Base-by-base conservation (phyloP, 2,888 invertebrate genomes). In the Atethmia centrago region DNA sequence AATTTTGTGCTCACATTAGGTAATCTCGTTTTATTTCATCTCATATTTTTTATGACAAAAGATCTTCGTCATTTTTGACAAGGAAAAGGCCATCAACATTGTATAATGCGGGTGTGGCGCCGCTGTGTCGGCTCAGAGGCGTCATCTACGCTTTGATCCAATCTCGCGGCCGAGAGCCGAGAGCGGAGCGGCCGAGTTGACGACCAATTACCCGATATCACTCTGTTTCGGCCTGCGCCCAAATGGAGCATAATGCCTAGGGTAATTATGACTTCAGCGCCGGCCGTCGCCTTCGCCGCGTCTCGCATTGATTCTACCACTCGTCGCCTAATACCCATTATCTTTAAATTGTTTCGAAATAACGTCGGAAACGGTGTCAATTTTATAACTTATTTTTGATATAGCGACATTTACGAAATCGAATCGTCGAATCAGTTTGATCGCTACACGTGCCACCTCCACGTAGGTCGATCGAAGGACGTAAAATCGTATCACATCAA, bases 51-150 rank as follows among this genome's bases (percentile, higher is more conserved):
- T 95, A 94, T 90, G 92, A 93, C 93, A 93, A 95, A 92, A 93
- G 95, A 95, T 96, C 96, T 95, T 93, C 96, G 95, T 96, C 96
- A 96, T 94, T 96, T 96, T 95, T 96, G 95, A 95, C 96, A 95
- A 93, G 95, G 96, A 95, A 95, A 96, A 95, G 94, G 95, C 95
- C 95, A 96, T 96, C 96, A 96, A 94, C 94, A 89, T 92, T 94
- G 94, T 96, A 90, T 91, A 95, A 96, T 95, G 93, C 91, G 92
- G 90, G 89, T 85, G 88, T 92, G 96, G 96, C 96, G 96, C 96
- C 96, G 92, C 87, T 82, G 89, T 86, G 94, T 89, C 95, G 95
- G 92, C 92, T 82, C 83, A 83, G 88, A 89, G 89, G 92, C 93
- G 92, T 94, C 94, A 93, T 93, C 94, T 91, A 89, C 91, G 89